Base-by-base conservation (phyloP, 2,888 invertebrate species). In the Parascotia fuliginaria region DNA sequence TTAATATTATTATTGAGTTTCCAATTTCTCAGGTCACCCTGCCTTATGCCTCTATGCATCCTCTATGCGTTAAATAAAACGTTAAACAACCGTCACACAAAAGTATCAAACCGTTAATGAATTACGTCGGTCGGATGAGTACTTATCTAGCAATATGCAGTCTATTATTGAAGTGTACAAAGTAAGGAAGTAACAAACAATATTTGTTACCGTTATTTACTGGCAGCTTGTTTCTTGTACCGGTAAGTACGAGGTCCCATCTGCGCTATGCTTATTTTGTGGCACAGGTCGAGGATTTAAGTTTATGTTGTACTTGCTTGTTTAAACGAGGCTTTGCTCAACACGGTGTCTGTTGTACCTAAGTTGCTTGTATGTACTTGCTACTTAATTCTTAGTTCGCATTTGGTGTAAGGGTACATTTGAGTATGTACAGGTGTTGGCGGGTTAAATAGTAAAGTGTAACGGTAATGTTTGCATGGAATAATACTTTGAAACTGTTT, bases 291-390 rank as follows among this genome's bases (percentile, higher is more conserved):
- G 65, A 69, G 75, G 79, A 79, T 79, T 80, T 77, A 77, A 81
- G 80, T 82, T 81, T 73, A 61, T 77, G 82, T 81, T 79, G 72
- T 79, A 68, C 75, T 79, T 75, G 78, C 76, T 74, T 79, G 77
- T 76, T 76, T 73, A 59, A 70, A 77, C 77, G 73, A 59, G 62
- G 60, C 71, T 73, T 60, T 70, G 67, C 63, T 63, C 52, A 60
- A 64, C 64, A 65, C 55, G 39, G 71, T 77, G 73, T 77, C 72
- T 75, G 73, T 75, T 77, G 76, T 76, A 70, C 68, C 66, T 72
- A 54, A 52, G 48, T 56, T 70, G 65, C 63, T 73, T 82, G 75
- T 77, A 65, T 65, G 62, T 63, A 70, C 77, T 70, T 64, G 61
- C 71, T 69, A 70, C 73, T 73, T 77, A 73, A 76, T 74, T 79